These are phyloP conservation scores for Zaprionus vittiger DNA, from an alignment of 1,140 invertebrate species.

Conservation along the genomic window DNA sequence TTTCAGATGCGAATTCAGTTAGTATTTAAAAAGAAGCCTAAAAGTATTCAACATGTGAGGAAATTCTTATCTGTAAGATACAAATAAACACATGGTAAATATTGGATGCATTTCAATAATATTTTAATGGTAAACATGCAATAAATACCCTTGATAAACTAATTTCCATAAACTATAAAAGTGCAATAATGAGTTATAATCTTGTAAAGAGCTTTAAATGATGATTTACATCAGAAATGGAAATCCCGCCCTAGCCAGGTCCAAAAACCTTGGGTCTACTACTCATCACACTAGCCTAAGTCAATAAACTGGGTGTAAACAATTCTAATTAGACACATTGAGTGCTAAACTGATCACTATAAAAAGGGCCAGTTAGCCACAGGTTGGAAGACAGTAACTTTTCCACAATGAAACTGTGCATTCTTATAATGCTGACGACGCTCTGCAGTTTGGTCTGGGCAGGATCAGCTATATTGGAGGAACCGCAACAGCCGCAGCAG, in stretches of 20 bases:
- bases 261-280: background rate
- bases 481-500: background rate
- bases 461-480: background rate
- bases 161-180: background rate
- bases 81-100: background rate
- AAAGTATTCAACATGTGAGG: background rate
- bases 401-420: slow-evolving; percentile 1
- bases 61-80: too few species aligned
- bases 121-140: too few species aligned
- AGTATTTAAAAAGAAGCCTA: background rate
- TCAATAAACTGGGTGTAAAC: background rate
- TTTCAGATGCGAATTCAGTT: too few species aligned
- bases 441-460: background rate
- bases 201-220: background rate
- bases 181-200: slow-evolving; percentile 1
- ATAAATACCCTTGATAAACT: too few species aligned
- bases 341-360: background rate
- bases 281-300: background rate
- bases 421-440: background rate
- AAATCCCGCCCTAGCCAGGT: background rate
- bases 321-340: slow-evolving; percentile 2
- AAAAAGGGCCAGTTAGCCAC: background rate
- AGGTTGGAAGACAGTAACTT: background rate
- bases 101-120: background rate
- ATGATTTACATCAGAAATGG: background rate